Percentiles rank a stretch among this genome's conserved stretches.
These are phyloP conservation scores for Rhamnusium bicolor DNA, from an alignment of 2,888 invertebrate species.

Conservation along the genomic window DNA sequence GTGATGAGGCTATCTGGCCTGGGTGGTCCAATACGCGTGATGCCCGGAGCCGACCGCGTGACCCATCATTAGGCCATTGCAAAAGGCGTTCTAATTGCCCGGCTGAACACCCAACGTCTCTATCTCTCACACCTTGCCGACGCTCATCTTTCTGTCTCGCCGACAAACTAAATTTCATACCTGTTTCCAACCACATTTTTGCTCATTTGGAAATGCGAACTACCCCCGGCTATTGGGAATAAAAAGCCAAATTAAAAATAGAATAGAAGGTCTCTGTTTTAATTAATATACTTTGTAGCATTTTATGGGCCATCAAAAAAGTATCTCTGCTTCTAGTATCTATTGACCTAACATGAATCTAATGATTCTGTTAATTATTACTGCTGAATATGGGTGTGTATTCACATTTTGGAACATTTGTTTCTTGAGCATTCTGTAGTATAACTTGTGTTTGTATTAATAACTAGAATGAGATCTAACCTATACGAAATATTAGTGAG, in stretches of 20 bases:
- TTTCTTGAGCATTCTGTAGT: not conserved
- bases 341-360: not conserved
- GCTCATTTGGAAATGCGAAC: conserved; percentile 7
- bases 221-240: conserved; percentile 13
- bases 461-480: too few relatives aligned
- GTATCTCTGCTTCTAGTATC: not conserved
- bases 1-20: conserved; percentile 59
- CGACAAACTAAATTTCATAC: conserved; percentile 49
- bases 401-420: not conserved
- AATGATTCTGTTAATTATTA: not conserved
- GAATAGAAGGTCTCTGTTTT: not conserved
- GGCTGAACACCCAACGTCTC: conserved; percentile 69
- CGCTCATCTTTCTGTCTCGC: conserved; percentile 51
- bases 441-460: not conserved
- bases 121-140: conserved; percentile 67
- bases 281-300: conserved; percentile 5
- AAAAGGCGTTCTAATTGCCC: conserved; percentile 72
- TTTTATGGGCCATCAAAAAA: not conserved
- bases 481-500: too few relatives aligned
- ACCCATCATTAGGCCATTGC: conserved; percentile 72
- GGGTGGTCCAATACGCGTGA: conserved; percentile 68
- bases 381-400: not conserved
- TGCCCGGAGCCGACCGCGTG: conserved; percentile 68
- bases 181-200: conserved; percentile 41
- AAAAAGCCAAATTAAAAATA: conserved; percentile 2